Evolutionary conservation across 2,113 vertebrate species (phyloP), one percentile per base, ranked within the genome.

Genomic region (Rhinichthys klamathensis): DNA sequence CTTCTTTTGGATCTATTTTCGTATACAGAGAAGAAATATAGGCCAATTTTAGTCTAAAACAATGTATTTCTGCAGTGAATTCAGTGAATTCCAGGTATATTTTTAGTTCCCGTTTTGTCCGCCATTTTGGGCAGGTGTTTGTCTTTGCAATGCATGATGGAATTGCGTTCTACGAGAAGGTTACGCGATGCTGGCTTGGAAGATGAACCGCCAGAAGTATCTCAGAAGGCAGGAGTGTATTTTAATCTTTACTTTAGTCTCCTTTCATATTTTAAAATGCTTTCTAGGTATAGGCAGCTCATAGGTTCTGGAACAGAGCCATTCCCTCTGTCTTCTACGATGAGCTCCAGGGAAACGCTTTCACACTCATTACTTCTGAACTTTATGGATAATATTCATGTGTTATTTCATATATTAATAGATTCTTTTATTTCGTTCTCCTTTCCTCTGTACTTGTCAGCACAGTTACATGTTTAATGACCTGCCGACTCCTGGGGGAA

Each of bases 401-500:
- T 56, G 67, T 60, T 73, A 41, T 60, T 58, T 83, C n/a, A 83
- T 46, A 58, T 74, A 83, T 74, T 83, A 83, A 83, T 74, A 32
- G 0, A 23, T 54, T 25, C 3, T 73, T 49, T 38, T 58, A 18
- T 60, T 83, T 60, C 69, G 12, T 56, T 30, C 25, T 49, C 16
- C 13, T 13, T 32, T 56, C 23, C 38, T 30, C 38, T 25, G 15
- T 61, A 3, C 75, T 70, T 70, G 67, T 70, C 67, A 70, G 67
- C 67, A 70, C 51, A 54, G 27, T 56, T 58, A 60, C 54, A 60
- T 60, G 32, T 78, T 78, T 78, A 60, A 73, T 80, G 58, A 73
- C 49, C 25, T 10, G 51, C 56, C 25, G 67, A 58, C 23, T 60
- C 75, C n/a, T n/a, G 6, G n/a, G 65, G 61, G 83, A 84, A 30